Percentiles rank a stretch among this genome's conserved stretches.
Conservation (phyloP, 1,140 invertebrate species). For the Drosophila simulans region DNA sequence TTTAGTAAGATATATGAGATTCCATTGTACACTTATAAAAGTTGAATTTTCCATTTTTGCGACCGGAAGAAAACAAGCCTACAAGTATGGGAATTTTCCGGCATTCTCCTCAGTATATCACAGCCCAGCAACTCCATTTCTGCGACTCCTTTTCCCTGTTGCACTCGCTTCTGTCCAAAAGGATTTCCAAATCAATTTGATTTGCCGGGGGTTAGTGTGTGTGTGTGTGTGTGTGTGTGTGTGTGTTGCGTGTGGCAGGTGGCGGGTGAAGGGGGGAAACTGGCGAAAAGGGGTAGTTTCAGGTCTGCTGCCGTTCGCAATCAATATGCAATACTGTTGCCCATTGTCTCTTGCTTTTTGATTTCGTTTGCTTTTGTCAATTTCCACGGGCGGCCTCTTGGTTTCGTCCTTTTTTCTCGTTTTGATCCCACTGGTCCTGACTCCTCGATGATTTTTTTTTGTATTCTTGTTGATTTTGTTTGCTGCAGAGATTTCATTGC, state of each 20-base stretch:
- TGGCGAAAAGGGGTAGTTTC: constrained; percentile 14
- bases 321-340: constrained; percentile 78
- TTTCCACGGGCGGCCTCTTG: constrained; percentile 53
- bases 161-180: constrained; percentile 53
- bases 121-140: constrained; percentile 12
- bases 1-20: no score
- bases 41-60: no score
- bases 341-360: constrained; percentile 73
- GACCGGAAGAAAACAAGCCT: no score
- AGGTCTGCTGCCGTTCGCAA: constrained; percentile 55
- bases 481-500: constrained; percentile 65
- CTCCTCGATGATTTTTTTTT: background rate
- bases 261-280: background rate
- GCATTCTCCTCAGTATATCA: background rate
- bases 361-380: constrained; percentile 78
- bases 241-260: background rate
- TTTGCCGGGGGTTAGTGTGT: constrained; percentile 49
- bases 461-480: constrained; percentile 46
- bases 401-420: background rate
- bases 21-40: no score
- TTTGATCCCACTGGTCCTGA: constrained; percentile 9
- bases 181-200: constrained; percentile 79
- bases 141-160: constrained; percentile 24
- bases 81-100: background rate
- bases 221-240: background rate